These are phyloP conservation scores for Hippocampus barbouri DNA, from an alignment of 2,113 vertebrate species.

Conservation along the genomic window DNA sequence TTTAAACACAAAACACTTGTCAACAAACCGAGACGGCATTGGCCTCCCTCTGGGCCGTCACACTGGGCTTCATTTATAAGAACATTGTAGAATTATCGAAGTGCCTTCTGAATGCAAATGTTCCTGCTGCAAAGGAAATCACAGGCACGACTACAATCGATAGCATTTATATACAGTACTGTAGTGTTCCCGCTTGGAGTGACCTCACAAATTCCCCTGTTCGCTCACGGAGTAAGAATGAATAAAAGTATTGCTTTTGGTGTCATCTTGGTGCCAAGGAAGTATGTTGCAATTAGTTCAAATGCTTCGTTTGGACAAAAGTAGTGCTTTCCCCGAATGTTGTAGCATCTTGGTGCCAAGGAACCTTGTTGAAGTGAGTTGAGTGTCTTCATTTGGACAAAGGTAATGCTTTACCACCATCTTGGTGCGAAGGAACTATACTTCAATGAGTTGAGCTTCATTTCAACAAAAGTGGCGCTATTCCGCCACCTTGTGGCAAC, in stretches of 20 bases:
- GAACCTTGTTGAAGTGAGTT: too few species aligned
- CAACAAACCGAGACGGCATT: slow-evolving; percentile 39
- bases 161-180: neutral
- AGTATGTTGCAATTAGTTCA: neutral
- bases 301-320: too few species aligned
- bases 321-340: too few species aligned
- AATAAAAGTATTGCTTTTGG: neutral
- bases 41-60: slow-evolving; percentile 4
- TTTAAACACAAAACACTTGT: slow-evolving; percentile 49
- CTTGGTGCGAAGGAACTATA: too few species aligned
- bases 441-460: too few species aligned
- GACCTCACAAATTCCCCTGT: too few species aligned
- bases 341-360: too few species aligned
- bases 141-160: neutral
- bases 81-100: neutral
- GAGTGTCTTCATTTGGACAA: too few species aligned
- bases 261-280: neutral
- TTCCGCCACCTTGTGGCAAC: neutral
- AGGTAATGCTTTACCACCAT: too few species aligned
- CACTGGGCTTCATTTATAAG: neutral
- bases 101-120: too few species aligned
- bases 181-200: neutral
- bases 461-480: too few species aligned
- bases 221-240: too few species aligned
- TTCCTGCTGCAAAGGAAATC: neutral